Evolutionary conservation across 2,113 vertebrate genomes (phyloP).

Genomic region (Pachycephala philippinensis): DNA sequence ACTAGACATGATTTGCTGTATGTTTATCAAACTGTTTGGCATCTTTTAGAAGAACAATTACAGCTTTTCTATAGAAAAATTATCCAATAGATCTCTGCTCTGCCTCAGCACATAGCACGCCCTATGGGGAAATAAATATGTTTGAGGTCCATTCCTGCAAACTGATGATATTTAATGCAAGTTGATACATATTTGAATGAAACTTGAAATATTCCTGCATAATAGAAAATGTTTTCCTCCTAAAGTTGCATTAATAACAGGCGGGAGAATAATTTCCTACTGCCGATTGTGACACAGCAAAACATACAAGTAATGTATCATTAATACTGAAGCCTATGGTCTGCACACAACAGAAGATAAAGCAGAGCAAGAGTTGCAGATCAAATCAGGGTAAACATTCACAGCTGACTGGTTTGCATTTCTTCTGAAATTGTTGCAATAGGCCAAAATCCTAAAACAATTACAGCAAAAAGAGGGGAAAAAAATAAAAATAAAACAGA

Average conservation of each 20-base stretch:
- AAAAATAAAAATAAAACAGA: not conserved
- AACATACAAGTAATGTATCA: not conserved
- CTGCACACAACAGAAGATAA: not conserved
- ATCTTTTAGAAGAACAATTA: not conserved
- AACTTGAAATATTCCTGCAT: not conserved
- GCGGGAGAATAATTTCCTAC: not conserved
- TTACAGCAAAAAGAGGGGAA: not conserved
- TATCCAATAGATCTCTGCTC: not conserved
- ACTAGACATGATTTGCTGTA: not conserved
- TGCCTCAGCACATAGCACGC: not conserved
- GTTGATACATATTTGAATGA: not conserved
- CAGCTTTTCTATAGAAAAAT: not conserved
- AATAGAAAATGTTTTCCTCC: not conserved
- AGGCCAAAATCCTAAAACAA: not conserved
- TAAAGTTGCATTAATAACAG: not conserved
- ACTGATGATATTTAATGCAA: not conserved
- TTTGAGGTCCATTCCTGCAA: not conserved
- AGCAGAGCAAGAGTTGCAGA: not conserved
- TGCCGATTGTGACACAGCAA: not conserved
- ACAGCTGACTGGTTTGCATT: not conserved
- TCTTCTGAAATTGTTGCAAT: not conserved
- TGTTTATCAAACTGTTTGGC: constrained; percentile 1
- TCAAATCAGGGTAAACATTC: not conserved
- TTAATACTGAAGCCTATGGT: not conserved
- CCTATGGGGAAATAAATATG: not conserved